Percentiles rank a stretch among this genome's conserved stretches.
phyloP scores from a whole-genome alignment of 2,888 invertebrate species.

The Trissoscelio sp. region DNA sequence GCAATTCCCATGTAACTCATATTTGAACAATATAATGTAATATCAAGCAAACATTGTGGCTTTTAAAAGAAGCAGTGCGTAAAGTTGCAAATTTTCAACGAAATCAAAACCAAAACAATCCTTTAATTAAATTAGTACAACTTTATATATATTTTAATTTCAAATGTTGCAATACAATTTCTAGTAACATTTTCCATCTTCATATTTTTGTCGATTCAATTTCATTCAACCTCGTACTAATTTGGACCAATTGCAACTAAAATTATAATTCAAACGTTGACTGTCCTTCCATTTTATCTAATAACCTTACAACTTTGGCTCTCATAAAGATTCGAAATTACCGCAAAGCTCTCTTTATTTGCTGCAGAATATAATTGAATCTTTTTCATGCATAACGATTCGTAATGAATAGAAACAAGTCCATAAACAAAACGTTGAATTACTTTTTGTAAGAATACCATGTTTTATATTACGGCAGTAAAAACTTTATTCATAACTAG shows the following conservation, averaged over 20 bases:
- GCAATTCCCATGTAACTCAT: conserved; percentile 59
- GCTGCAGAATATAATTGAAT: conserved; percentile 18
- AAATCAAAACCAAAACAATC: not conserved
- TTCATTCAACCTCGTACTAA: too few species aligned
- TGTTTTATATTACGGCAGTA: conserved; percentile 36
- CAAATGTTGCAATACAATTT: too few species aligned
- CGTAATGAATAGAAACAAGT: conserved; percentile 28
- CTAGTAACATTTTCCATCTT: too few species aligned
- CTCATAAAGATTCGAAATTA: too few species aligned
- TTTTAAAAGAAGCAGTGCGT: conserved; percentile 7
- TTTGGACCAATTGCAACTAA: not conserved
- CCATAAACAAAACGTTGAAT: conserved; percentile 31
- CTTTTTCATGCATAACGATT: conserved; percentile 25
- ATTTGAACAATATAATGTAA: conserved; percentile 48
- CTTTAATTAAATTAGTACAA: too few species aligned
- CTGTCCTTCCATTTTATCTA: not conserved
- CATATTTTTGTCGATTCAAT: too few species aligned
- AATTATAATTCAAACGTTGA: not conserved
- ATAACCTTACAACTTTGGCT: not conserved
- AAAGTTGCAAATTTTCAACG: conserved; percentile 2
- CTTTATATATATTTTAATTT: too few species aligned
- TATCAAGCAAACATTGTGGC: conserved; percentile 30
- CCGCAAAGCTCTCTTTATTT: conserved; percentile 1
- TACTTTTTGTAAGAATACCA: conserved; percentile 26
- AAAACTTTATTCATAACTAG: conserved; percentile 55